A percentile compares a stretch with the other conserved stretches of the same genome.
Conservation (phyloP, 2,888 invertebrate species). For the Cecidostiba fungosa region DNA sequence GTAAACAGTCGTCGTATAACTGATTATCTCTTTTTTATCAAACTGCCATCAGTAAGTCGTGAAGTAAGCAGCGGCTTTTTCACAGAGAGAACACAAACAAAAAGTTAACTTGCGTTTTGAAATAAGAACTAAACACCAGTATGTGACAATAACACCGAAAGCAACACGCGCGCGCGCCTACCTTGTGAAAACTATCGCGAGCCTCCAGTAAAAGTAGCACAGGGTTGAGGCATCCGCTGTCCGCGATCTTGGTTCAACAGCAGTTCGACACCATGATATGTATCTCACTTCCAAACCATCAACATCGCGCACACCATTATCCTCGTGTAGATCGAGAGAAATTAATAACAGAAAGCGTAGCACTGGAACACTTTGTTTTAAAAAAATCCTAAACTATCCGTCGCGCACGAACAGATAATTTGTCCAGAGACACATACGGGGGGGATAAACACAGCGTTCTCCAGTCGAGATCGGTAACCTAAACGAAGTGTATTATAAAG, state of each 20-base stretch:
- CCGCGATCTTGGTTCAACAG: neutral
- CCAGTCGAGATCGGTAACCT: neutral
- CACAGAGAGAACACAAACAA: no score
- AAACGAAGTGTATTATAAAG: no score
- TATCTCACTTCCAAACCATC: conserved; percentile 12
- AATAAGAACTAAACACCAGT: no score
- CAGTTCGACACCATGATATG: neutral
- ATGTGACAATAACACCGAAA: neutral
- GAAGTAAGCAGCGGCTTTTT: no score
- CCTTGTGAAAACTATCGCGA: neutral
- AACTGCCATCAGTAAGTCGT: no score
- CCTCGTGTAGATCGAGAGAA: neutral
- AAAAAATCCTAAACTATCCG: neutral
- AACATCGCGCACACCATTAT: neutral
- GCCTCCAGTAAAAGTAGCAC: neutral
- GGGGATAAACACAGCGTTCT: neutral
- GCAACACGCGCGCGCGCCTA: neutral
- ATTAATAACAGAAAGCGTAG: neutral
- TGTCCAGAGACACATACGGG: neutral
- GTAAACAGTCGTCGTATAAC: no score
- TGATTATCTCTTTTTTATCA: no score
- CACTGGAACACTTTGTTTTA: neutral
- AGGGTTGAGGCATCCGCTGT: neutral
- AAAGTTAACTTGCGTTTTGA: no score
- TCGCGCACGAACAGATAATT: neutral